Base-by-base conservation (phyloP, 2,888 invertebrate genomes). In the Helleia helle region DNA sequence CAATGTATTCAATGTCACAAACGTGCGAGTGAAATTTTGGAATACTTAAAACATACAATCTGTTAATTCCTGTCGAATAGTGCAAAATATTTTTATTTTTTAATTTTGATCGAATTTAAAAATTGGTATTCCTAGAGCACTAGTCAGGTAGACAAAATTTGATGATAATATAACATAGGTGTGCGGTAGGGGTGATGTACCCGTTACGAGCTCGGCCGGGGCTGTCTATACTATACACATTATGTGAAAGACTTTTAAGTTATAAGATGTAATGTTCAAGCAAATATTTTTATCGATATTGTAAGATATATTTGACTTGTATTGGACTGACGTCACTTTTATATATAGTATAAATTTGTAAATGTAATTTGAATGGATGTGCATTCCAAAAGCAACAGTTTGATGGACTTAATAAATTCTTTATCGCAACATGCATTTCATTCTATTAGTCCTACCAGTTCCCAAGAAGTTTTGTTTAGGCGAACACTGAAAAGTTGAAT, bases 331-430 rank as follows among this genome's bases (percentile, higher is more conserved):
- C 34, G 40, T 42, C 26, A 40, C 44, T 49, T 44, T 40, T 43
- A 66, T 66, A 62, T 66, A 58, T 71, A 70, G 68, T 61, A 56
- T 63, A 62, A 62, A 58, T 51, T 52, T 51, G 61, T 56, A 58
- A 58, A 59, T 72, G 70, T 76, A 70, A 68, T 69, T 68, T 72
- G 71, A 68, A 56, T 70, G 77, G 74, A 71, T 70, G 65, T 73
- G 79, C 83, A 83, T 83, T 83, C 83, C 83, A 79, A 74, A 73
- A 68, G 72, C 79, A 75, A 69, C 73, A 73, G 70, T 76, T 80
- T 73, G 74, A 79, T 74, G 79, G 70, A 79, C 63, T 74, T 68
- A 77, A 75, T 75, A 76, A 76, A 76, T 67, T 58, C 56, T 55
- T 58, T 60, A 54, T 55, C 56, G 54, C 52, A 40, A 48, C 38